These are phyloP conservation scores for Standfussiana lucernea DNA, from an alignment of 2,888 invertebrate genomes.

Conservation along the genomic window DNA sequence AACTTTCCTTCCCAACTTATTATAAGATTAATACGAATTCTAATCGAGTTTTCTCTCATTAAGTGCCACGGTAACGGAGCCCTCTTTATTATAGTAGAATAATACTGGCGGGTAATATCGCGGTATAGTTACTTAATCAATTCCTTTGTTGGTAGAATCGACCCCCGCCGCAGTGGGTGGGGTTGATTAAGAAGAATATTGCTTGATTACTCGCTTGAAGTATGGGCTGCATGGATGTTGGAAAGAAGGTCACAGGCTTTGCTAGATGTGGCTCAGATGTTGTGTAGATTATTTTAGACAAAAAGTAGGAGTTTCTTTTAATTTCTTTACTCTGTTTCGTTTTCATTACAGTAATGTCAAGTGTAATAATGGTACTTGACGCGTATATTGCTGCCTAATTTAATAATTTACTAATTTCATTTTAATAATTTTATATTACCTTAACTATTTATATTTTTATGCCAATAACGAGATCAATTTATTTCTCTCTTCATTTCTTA, in stretches of 20 bases:
- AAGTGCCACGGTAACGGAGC: conserved; percentile 89
- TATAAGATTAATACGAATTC: conserved; percentile 90
- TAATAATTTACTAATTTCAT: too few species aligned
- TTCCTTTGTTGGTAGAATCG: conserved; percentile 90
- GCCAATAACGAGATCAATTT: too few species aligned
- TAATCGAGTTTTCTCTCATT: conserved; percentile 91
- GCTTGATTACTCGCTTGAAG: conserved; percentile 89
- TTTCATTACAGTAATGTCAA: not conserved
- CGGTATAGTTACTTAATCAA: conserved; percentile 90
- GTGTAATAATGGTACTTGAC: not conserved
- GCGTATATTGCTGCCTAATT: too few species aligned
- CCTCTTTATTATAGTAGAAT: conserved; percentile 90
- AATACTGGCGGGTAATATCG: conserved; percentile 89
- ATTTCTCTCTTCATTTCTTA: too few species aligned
- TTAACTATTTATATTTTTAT: too few species aligned
- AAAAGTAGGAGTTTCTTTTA: too few species aligned
- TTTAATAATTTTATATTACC: too few species aligned
- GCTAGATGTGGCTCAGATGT: conserved; percentile 68
- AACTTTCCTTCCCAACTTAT: conserved; percentile 85
- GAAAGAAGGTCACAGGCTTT: conserved; percentile 62
- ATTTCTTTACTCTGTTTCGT: too few species aligned
- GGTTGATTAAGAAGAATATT: conserved; percentile 91
- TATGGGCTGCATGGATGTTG: conserved; percentile 81
- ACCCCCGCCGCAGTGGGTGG: conserved; percentile 87
- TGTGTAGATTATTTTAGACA: not conserved